These are phyloP conservation scores for Equus quagga DNA, from an alignment of 2,113 vertebrate genomes.

Conservation along the genomic window DNA sequence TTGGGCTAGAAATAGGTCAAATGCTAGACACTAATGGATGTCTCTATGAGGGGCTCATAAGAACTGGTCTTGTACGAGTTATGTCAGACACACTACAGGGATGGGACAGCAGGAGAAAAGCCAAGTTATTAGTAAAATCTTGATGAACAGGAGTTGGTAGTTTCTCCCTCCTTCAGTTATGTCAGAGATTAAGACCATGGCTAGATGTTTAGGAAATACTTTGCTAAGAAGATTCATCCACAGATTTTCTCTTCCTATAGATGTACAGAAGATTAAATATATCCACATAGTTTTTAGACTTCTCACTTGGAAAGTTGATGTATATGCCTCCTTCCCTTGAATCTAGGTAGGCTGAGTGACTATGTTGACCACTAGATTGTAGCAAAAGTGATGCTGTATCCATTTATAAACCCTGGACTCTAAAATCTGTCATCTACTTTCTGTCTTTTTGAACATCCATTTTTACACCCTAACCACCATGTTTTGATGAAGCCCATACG, in stretches of 20 bases:
- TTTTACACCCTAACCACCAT: background rate
- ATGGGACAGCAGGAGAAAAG: background rate
- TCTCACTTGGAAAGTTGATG: background rate
- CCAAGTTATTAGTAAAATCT: background rate
- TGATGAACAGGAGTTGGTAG: background rate
- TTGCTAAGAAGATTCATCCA: background rate
- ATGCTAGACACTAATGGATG: background rate
- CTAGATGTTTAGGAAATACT: background rate
- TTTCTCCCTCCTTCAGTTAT: background rate
- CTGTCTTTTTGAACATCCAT: background rate
- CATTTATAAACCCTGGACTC: background rate
- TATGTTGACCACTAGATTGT: background rate
- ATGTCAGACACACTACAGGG: background rate
- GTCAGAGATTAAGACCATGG: background rate
- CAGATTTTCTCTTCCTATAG: background rate
- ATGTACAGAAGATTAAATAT: background rate
- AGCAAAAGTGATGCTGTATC: background rate
- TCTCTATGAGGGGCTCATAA: rapidly evolving
- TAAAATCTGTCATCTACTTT: background rate
- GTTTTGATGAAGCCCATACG: background rate
- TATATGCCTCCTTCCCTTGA: background rate
- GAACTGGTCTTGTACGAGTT: background rate
- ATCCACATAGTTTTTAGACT: background rate
- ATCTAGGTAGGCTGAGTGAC: background rate
- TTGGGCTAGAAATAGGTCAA: too few species aligned